These are phyloP conservation scores for Hyperoplus immaculatus DNA, from an alignment of 2,797 vertebrate species.

Conservation along the genomic window DNA sequence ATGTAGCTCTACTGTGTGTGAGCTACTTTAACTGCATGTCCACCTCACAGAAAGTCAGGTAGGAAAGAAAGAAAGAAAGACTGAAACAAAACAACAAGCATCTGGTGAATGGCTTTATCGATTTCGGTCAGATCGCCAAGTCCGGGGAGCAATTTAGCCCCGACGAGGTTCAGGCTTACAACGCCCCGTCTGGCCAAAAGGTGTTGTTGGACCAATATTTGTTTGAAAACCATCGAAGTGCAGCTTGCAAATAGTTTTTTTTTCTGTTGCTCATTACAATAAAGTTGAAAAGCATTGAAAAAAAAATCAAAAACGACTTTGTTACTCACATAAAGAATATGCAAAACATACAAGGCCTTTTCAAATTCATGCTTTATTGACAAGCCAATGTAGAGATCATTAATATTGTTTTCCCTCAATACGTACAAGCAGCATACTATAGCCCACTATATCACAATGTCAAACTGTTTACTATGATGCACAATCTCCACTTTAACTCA, in stretches of 20 bases:
- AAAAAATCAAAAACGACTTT: slow-evolving; percentile 19
- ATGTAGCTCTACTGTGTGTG: slow-evolving; percentile 17
- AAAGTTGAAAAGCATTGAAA: slow-evolving; percentile 16
- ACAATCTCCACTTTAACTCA: neutral
- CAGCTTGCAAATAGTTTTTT: slow-evolving; percentile 22
- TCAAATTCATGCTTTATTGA: neutral
- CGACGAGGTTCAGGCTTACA: neutral
- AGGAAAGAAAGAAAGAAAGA: slow-evolving; percentile 32
- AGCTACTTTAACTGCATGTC: slow-evolving; percentile 20
- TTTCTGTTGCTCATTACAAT: slow-evolving; percentile 19
- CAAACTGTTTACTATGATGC: neutral
- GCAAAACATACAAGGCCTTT: slow-evolving; percentile 1
- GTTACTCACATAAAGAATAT: slow-evolving; percentile 10
- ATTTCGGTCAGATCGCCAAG: slow-evolving; percentile 50
- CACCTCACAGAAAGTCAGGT: slow-evolving; percentile 33
- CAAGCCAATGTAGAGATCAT: neutral
- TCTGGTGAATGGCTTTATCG: slow-evolving; percentile 39
- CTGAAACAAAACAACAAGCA: neutral
- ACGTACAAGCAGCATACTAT: neutral
- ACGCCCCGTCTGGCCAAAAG: neutral
- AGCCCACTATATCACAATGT: neutral
- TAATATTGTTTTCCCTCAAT: slow-evolving; percentile 2
- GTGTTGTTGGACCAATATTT: slow-evolving; percentile 13
- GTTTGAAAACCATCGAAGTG: neutral
- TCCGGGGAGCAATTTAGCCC: slow-evolving; percentile 57